Evolutionary conservation across 1,140 invertebrate species (phyloP), one percentile per base, ranked within the genome.

Genomic region (Drosophila melanica): DNA sequence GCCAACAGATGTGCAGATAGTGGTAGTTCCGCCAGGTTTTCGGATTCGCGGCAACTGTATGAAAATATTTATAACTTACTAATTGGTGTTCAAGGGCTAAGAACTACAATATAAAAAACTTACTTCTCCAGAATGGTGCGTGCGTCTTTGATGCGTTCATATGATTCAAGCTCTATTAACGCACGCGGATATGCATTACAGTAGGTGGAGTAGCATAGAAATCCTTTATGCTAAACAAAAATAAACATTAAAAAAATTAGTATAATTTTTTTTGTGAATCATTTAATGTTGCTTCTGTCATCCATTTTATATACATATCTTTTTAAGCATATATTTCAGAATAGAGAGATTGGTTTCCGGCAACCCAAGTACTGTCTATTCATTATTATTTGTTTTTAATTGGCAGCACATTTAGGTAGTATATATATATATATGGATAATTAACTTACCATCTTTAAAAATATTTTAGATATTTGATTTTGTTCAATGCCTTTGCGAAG

Each of bases 191-290:
- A 97, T 87, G 97, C 97, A 92, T 98, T 98, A 85, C 97, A 98
- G 81, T 98, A 98, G 58, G 97, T 96, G 7, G 97, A 97, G 90
- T 98, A 98, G 91, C 97, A 96, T 72, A 95, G 94, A 92, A 97
- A 97, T 30, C 94, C 94, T 45, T 94, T 93, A 82, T 94, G 93
- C 96, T 97, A 92, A 78, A 57, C 23, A 74, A 58, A 67, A 77
- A 12, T 30, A 44, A 64, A 62, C 65, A 0, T 48, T 59, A 20
- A 9, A 35, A 27, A 27, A 1, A 27, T 6, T 27, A 27, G 6
- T 27, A 27, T 27, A 23, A 23, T 23, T 4, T 23, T 2, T 4
- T 2, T 23, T 23, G 20, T 23, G 2, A 23, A 23, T 23, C 20
- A 0, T 23, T 23, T 3, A 23, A 23, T 1, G 20, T 23, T 23